phyloP scores from a whole-genome alignment of 1,140 invertebrate species.

The Bombus affinis region DNA sequence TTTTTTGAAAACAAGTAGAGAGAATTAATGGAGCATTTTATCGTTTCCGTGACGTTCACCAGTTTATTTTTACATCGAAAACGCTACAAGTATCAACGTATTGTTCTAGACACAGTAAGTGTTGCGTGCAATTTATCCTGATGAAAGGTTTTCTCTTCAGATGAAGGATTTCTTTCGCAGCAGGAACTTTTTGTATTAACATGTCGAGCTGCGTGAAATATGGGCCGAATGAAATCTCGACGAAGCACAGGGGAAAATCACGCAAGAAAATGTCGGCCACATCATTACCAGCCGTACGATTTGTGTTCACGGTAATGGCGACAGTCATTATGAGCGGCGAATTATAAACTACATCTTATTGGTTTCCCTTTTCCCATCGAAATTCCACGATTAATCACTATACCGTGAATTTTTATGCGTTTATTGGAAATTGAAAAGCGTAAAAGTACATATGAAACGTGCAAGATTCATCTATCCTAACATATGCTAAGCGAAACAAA shows the following conservation, averaged over 20 bases:
- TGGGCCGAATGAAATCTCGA: slow-evolving; percentile 22
- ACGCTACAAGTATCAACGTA: neutral
- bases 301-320: slow-evolving; percentile 23
- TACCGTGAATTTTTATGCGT: too few species aligned
- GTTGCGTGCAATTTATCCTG: slow-evolving; percentile 30
- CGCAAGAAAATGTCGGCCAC: slow-evolving; percentile 42
- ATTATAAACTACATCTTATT: slow-evolving; percentile 14
- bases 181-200: slow-evolving; percentile 35
- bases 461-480: too few species aligned
- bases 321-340: slow-evolving; percentile 13
- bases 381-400: neutral
- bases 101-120: neutral
- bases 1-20: neutral
- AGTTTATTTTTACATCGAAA: neutral
- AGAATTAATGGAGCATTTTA: neutral
- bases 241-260: slow-evolving; percentile 38
- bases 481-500: too few species aligned
- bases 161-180: slow-evolving; percentile 27
- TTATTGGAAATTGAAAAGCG: too few species aligned
- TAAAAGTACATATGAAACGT: too few species aligned
- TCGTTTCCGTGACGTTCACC: neutral
- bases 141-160: slow-evolving; percentile 9
- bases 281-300: slow-evolving; percentile 30
- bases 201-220: slow-evolving; percentile 37
- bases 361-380: too few species aligned